These are phyloP conservation scores for Polyodon spathula DNA, from an alignment of 2,113 vertebrate species.

Conservation along the genomic window DNA sequence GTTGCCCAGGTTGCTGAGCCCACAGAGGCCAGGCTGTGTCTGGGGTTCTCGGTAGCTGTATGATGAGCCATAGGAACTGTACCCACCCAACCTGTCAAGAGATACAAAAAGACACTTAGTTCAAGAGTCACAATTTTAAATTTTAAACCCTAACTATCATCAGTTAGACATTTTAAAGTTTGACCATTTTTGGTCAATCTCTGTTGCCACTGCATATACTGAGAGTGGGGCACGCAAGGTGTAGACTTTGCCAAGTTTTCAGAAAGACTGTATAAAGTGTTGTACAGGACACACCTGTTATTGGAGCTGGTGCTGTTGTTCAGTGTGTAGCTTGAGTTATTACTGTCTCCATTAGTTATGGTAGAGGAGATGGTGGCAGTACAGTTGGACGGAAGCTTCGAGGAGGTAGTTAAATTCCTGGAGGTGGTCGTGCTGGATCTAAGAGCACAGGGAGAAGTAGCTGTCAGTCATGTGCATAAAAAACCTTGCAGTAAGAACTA, in stretches of 20 bases:
- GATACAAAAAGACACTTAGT: not conserved
- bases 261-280: too few species aligned
- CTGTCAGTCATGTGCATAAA: not conserved
- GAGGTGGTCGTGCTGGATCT: conserved; percentile 83
- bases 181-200: too few species aligned
- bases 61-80: conserved; percentile 72
- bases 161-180: too few species aligned
- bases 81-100: conserved; percentile 63
- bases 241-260: too few species aligned
- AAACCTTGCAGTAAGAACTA: not conserved
- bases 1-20: conserved; percentile 92
- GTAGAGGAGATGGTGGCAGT: conserved; percentile 74
- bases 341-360: conserved; percentile 84
- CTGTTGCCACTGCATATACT: not conserved
- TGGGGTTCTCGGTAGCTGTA: conserved; percentile 83
- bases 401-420: conserved; percentile 89
- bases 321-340: conserved; percentile 70
- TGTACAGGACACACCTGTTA: conserved; percentile 47
- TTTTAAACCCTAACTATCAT: too few species aligned
- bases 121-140: conserved; percentile 10
- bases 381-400: conserved; percentile 80
- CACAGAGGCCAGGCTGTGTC: conserved; percentile 83
- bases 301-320: conserved; percentile 75
- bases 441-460: conserved; percentile 28
- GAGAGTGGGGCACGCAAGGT: too few species aligned